Base-by-base conservation (phyloP, 2,888 invertebrate species). In the Noctua janthina region DNA sequence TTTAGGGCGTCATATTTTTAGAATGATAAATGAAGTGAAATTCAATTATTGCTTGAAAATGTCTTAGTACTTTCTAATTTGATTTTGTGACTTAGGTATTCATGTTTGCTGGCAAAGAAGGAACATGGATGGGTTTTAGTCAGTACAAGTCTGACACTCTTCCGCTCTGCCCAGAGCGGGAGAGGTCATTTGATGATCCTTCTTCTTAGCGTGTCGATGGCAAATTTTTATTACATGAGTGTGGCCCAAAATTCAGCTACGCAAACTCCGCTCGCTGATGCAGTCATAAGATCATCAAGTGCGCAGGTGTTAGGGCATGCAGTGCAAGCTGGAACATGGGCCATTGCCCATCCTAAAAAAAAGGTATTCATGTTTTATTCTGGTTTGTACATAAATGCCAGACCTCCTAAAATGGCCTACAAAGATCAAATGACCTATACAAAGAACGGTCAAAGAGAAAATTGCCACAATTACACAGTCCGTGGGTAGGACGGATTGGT, bases 401-500 rank as follows among this genome's bases (percentile, higher is more conserved):
- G 15, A 15, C 43, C 13, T 43, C 3, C 23, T 46, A n/a, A 46
- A 68, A 46, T 7, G 46, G 17, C 23, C 59, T 51, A 62, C 68
- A 76, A 29, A 68, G 59, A 76, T 51, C 54, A 39, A 83, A 54
- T 76, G 76, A 62, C 77, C 56, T 68, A 13, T 23, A 68, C 54
- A 77, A 17, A 46, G 69, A 76, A 64, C 46, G 83, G 77, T 83
- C 81, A 83, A 68, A 68, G 81, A 69, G 83, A 69, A 83, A 77
- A 81, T 83, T 81, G 69, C 77, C 54, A 77, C 46, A 77, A 81
- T 81, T 81, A 83, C 83, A 81, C 83, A 83, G 81, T 54, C 62
- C 54, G 39, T 62, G 13, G 68, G 29, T 23, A 13, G 46, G 29
- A 29, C 46, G 46, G 77, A 49, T 69, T 77, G 68, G 62, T 83